Evolutionary conservation across 92 coral and sea anemone genomes (phyloP).

Genomic region (Bergia sp.): DNA sequence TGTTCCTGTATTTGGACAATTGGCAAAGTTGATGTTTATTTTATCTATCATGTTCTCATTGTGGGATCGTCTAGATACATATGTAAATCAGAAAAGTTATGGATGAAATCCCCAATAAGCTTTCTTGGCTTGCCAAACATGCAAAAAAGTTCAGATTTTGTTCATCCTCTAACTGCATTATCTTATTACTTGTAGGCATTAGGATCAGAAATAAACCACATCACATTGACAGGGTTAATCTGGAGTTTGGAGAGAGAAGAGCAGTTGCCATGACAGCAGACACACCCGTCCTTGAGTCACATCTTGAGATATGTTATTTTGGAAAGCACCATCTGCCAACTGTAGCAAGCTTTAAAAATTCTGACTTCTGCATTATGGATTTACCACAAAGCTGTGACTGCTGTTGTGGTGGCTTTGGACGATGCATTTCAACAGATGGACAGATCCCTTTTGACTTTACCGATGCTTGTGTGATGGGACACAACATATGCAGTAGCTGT

Average conservation of each 20-base stretch:
- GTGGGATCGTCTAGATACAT: too few species aligned
- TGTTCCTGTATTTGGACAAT: too few species aligned
- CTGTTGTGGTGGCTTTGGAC: not conserved
- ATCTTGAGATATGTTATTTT: not conserved
- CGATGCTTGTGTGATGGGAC: not conserved
- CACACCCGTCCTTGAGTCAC: not conserved
- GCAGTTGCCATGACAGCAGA: slow-evolving; percentile 4
- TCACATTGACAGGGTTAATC: not conserved
- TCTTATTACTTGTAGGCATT: not conserved
- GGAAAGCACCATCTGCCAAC: not conserved
- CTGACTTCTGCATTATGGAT: slow-evolving; percentile 5
- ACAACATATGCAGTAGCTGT: not conserved
- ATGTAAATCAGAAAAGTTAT: too few species aligned
- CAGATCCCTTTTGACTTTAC: not conserved
- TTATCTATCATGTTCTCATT: too few species aligned
- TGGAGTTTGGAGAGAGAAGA: not conserved
- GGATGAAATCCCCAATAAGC: too few species aligned
- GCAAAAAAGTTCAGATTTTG: not conserved
- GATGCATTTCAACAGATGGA: not conserved
- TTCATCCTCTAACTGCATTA: not conserved
- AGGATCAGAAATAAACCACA: not conserved
- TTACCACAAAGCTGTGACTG: slow-evolving; percentile 27
- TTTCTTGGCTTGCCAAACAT: not conserved
- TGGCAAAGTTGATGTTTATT: too few species aligned
- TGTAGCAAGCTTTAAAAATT: not conserved